These are phyloP conservation scores for Dasypogon diadema DNA, from an alignment of 2,888 invertebrate species.

Conservation along the genomic window DNA sequence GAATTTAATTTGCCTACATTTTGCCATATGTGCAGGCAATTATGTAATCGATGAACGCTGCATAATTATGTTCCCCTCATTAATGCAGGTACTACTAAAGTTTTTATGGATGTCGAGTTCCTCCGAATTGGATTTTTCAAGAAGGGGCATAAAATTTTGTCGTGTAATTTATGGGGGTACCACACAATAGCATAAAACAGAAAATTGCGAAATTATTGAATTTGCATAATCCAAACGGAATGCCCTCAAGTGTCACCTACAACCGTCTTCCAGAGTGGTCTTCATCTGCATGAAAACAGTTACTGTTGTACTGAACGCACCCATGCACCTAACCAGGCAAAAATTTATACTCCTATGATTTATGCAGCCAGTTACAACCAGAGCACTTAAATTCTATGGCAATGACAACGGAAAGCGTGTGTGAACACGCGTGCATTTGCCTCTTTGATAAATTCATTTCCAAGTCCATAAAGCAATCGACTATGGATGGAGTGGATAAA, in stretches of 20 bases:
- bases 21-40: too few relatives aligned
- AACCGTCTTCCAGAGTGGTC: not conserved
- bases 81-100: too few relatives aligned
- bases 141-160: too few relatives aligned
- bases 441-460: constrained; percentile 4
- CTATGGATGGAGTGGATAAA: constrained; percentile 4
- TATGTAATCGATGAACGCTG: too few relatives aligned
- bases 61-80: too few relatives aligned
- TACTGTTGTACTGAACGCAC: not conserved
- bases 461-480: constrained; percentile 27
- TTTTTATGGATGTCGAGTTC: too few relatives aligned
- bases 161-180: too few relatives aligned
- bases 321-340: not conserved
- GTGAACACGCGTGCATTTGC: not conserved
- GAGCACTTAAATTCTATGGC: not conserved
- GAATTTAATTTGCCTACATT: too few relatives aligned
- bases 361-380: not conserved
- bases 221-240: not conserved
- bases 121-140: too few relatives aligned
- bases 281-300: not conserved
- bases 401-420: not conserved
- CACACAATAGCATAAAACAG: too few relatives aligned
- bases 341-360: not conserved
- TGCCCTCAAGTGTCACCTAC: not conserved
- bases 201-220: not conserved